phyloP scores from a whole-genome alignment of 2,797 vertebrate species.

The Pyrocephalus nanus region DNA sequence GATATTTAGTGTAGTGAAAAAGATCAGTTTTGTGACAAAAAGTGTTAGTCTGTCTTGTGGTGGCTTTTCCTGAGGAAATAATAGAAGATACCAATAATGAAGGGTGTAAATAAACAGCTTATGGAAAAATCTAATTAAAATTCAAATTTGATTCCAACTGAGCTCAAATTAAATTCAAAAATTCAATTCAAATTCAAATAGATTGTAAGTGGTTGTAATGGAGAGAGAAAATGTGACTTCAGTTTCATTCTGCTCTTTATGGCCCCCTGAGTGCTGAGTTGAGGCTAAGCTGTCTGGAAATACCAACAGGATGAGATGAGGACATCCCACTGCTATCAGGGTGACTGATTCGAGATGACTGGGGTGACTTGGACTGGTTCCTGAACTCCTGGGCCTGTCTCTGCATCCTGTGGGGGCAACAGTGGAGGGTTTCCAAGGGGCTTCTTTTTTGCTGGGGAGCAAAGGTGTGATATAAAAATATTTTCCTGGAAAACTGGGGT shows the following conservation, averaged over 20 bases:
- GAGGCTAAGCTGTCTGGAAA: background rate
- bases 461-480: background rate
- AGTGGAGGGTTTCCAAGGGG: background rate
- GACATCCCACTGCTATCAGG: background rate
- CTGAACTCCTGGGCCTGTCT: background rate
- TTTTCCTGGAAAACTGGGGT: background rate
- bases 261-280: background rate
- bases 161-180: constrained; percentile 23
- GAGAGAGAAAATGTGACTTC: background rate
- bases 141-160: constrained; percentile 16
- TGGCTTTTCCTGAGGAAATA: background rate
- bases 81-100: background rate
- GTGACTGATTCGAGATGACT: rapidly evolving
- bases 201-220: background rate
- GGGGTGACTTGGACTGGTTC: background rate
- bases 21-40: background rate
- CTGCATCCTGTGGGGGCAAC: background rate
- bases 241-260: background rate
- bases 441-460: background rate
- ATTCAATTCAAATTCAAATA: constrained; percentile 7
- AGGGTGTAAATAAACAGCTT: constrained; percentile 24
- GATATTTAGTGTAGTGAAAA: background rate
- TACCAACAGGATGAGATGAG: background rate
- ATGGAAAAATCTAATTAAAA: background rate
- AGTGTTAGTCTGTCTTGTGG: background rate